A percentile compares a stretch with the other conserved stretches of the same genome.
Conservation (phyloP, 2,888 invertebrate species). For the Pedicia rivosa region DNA sequence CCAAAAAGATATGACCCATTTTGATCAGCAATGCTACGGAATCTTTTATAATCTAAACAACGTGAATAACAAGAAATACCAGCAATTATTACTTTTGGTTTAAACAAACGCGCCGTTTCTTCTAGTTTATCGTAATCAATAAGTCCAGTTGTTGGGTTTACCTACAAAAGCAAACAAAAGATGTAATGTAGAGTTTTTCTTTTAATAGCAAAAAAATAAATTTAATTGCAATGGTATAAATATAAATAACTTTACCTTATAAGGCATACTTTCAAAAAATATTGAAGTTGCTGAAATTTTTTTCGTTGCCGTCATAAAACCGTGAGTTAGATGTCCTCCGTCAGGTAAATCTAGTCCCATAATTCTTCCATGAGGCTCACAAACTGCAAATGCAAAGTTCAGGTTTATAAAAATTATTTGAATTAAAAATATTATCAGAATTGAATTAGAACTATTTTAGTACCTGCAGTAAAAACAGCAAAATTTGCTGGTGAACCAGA, state of each 20-base stretch:
- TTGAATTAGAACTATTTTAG: too few species aligned
- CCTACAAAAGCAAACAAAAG: slow-evolving; percentile 82
- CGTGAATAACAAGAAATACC: slow-evolving; percentile 90
- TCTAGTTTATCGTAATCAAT: slow-evolving; percentile 87
- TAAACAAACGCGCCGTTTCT: slow-evolving; percentile 69
- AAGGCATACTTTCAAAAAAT: slow-evolving; percentile 97
- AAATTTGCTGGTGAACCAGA: slow-evolving; percentile 93
- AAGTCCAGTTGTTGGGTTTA: slow-evolving; percentile 63
- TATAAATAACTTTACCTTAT: too few species aligned
- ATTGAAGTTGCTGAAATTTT: slow-evolving; percentile 94
- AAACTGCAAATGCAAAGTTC: too few species aligned
- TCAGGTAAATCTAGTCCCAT: slow-evolving; percentile 96
- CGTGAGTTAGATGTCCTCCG: slow-evolving; percentile 90
- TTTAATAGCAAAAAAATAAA: slow-evolving; percentile 19
- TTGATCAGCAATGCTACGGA: slow-evolving; percentile 67
- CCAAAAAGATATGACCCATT: slow-evolving; percentile 77
- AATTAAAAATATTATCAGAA: too few species aligned
- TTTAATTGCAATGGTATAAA: too few species aligned
- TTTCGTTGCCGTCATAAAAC: slow-evolving; percentile 77
- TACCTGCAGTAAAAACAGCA: slow-evolving; percentile 92
- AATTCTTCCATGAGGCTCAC: slow-evolving; percentile 85
- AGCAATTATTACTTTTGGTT: slow-evolving; percentile 85
- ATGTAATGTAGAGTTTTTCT: slow-evolving; percentile 16
- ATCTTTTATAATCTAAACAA: slow-evolving; percentile 78
- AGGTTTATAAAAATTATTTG: too few species aligned